Percentiles rank a stretch among this genome's conserved stretches.
These are phyloP conservation scores for Formicarius rufipectus DNA, from an alignment of 2,113 vertebrate species.

Conservation along the genomic window DNA sequence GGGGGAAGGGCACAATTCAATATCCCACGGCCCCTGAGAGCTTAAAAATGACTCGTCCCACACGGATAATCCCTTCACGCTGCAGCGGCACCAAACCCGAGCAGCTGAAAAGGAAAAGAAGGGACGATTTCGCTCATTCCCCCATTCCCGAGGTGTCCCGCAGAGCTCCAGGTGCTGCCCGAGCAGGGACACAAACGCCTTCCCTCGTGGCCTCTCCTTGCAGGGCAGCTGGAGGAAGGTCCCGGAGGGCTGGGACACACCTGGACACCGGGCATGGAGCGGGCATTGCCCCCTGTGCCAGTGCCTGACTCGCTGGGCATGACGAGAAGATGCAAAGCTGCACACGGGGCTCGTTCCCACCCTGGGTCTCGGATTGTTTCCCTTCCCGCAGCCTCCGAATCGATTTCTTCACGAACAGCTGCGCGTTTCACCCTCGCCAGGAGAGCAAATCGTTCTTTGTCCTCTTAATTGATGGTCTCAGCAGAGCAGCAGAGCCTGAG, in stretches of 20 bases:
- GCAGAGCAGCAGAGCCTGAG: background rate
- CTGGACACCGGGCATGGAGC: too few species aligned
- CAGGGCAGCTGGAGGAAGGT: too few species aligned
- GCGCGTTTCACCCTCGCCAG: background rate
- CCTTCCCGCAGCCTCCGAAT: background rate
- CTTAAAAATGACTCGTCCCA: background rate
- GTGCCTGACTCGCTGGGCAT: too few species aligned
- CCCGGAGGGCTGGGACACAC: too few species aligned
- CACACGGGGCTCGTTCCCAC: background rate
- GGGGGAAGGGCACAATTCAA: background rate
- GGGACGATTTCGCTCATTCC: fast-evolving
- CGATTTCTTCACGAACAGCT: background rate
- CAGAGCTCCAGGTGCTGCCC: too few species aligned
- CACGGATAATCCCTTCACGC: fast-evolving
- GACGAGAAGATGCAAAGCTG: background rate
- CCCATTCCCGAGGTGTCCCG: too few species aligned
- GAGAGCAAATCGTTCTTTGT: background rate
- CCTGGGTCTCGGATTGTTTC: background rate
- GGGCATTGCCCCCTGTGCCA: too few species aligned
- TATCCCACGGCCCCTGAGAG: background rate
- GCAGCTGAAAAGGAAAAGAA: background rate
- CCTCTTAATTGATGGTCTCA: background rate
- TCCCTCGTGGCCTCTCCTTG: too few species aligned
- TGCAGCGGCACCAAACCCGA: background rate
- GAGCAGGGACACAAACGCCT: too few species aligned